These are phyloP conservation scores for Empidonax alnorum DNA, from an alignment of 2,113 vertebrate genomes.

Conservation along the genomic window DNA sequence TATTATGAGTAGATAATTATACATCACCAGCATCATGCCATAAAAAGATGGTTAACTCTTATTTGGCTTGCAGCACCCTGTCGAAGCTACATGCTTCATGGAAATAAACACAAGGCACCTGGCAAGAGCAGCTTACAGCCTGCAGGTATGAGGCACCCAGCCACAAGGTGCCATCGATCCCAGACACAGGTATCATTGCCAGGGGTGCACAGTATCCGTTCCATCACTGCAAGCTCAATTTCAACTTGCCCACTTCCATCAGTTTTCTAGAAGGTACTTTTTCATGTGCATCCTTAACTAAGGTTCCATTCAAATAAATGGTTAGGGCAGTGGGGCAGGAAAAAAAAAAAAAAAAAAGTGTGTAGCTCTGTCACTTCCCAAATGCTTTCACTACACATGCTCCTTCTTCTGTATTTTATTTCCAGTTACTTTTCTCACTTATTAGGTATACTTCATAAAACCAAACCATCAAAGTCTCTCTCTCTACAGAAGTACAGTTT, in stretches of 20 bases:
- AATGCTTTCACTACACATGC: background rate
- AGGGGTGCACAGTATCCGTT: background rate
- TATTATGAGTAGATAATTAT: background rate
- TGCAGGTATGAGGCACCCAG: background rate
- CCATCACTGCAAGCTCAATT: background rate
- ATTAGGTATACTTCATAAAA: background rate
- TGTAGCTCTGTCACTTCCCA: background rate
- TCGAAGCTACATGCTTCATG: accelerated
- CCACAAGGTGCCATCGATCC: background rate
- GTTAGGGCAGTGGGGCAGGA: accelerated
- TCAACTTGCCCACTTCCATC: background rate
- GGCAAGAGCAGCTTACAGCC: background rate
- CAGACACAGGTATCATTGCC: background rate
- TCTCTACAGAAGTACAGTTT: background rate
- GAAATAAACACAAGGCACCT: background rate
- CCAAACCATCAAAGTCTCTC: background rate
- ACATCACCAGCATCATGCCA: background rate
- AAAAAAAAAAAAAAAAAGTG: too few relatives aligned
- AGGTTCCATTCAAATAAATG: background rate
- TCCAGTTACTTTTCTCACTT: background rate
- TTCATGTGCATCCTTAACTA: background rate
- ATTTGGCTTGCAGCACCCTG: background rate
- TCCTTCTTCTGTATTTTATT: background rate
- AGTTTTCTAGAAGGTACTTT: background rate
- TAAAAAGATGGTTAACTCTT: background rate